Percentiles rank a stretch among this genome's conserved stretches.
phyloP scores from a whole-genome alignment of 2,888 invertebrate genomes.

The Lithophane leautieri region DNA sequence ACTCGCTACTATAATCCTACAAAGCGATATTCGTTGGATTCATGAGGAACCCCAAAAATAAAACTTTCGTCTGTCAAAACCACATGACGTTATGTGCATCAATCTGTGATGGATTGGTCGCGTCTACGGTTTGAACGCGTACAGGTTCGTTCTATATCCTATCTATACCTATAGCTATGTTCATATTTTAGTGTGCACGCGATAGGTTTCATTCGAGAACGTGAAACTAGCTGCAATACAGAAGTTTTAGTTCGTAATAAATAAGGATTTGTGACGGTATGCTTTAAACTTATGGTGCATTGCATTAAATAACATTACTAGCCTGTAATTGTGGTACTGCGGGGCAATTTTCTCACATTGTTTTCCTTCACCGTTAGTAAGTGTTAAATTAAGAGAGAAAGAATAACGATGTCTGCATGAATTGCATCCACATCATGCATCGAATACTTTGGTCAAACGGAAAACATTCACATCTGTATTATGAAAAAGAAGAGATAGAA shows the following conservation, averaged over 20 bases:
- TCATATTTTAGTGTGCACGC: background rate
- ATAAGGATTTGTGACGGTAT: slow-evolving; percentile 38
- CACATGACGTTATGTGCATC: slow-evolving; percentile 51
- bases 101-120: slow-evolving; percentile 57
- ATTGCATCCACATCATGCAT: background rate
- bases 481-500: background rate
- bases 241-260: slow-evolving; percentile 42
- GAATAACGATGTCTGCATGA: background rate
- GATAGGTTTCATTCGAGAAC: slow-evolving; percentile 7
- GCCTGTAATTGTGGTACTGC: slow-evolving; percentile 1
- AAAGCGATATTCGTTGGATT: background rate
- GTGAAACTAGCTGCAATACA: slow-evolving; percentile 10
- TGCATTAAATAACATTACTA: slow-evolving; percentile 27
- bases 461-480: background rate
- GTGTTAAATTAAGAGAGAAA: background rate
- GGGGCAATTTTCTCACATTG: slow-evolving; percentile 2
- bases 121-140: slow-evolving; percentile 22
- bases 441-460: too few relatives aligned
- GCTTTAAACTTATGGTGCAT: slow-evolving; percentile 17
- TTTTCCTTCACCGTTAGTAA: background rate
- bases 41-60: slow-evolving; percentile 33
- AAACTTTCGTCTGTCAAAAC: slow-evolving; percentile 54
- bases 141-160: background rate
- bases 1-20: background rate
- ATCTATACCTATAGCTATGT: background rate